Evolutionary conservation across 2,113 vertebrate genomes (phyloP).

Genomic region (Heterotis niloticus): DNA sequence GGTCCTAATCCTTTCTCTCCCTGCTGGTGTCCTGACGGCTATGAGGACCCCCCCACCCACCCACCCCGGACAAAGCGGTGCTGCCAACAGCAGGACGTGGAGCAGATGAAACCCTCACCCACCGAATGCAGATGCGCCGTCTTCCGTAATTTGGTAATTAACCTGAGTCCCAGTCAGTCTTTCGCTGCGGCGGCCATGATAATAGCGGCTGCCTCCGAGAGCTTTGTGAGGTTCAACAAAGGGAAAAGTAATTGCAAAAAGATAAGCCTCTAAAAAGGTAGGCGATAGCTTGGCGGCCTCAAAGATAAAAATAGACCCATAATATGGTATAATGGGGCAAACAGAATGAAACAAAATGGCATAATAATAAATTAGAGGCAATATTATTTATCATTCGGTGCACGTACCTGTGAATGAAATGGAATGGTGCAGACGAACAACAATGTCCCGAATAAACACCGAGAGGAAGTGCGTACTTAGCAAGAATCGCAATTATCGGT

Average conservation of each 20-base stretch:
- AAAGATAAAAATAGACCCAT: slow-evolving; percentile 17
- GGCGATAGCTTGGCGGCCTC: background rate
- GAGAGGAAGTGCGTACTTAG: background rate
- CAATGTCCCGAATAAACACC: background rate
- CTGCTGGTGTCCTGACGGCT: background rate
- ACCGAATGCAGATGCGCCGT: background rate
- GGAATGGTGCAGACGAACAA: background rate
- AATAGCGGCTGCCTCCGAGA: background rate
- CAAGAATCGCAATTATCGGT: background rate
- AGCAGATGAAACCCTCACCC: background rate
- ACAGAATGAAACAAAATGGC: background rate
- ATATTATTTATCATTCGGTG: background rate
- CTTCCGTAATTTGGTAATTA: slow-evolving; percentile 20
- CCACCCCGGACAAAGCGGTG: background rate
- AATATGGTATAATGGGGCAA: background rate
- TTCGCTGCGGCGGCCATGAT: background rate
- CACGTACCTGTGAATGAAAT: background rate
- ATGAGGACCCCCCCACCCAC: too few species aligned
- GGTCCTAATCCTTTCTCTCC: background rate
- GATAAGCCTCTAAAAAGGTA: background rate
- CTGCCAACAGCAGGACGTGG: background rate
- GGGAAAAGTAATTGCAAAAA: slow-evolving; percentile 17
- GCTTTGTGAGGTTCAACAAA: slow-evolving; percentile 20
- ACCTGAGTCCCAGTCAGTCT: slow-evolving; percentile 13
- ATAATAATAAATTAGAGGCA: slow-evolving; percentile 3